Conservation (phyloP, 2,888 invertebrate genomes). For the Drosophila neoperkinsi region DNA sequence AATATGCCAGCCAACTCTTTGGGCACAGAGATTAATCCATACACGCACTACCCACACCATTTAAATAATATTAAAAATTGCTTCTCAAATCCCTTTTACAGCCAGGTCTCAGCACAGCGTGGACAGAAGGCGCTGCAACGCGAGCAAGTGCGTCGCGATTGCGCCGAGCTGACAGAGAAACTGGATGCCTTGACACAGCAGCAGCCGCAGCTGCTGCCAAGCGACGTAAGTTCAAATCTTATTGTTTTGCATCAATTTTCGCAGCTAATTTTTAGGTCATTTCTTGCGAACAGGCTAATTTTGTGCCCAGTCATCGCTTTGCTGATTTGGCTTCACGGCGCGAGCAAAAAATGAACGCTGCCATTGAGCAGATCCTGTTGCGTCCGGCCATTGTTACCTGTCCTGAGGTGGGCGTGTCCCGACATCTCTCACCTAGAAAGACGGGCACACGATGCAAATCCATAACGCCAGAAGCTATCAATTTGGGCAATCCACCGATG, state of each 20-base stretch:
- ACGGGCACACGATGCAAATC: conserved; percentile 9
- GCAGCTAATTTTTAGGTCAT: neutral
- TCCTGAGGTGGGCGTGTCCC: conserved; percentile 63
- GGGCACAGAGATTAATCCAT: neutral
- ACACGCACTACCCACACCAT: neutral
- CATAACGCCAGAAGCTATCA: conserved; percentile 42
- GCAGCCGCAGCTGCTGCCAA: conserved; percentile 70
- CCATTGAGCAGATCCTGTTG: conserved; percentile 85
- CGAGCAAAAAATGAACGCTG: conserved; percentile 86
- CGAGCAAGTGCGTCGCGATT: conserved; percentile 86
- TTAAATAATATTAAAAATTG: neutral
- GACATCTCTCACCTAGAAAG: neutral
- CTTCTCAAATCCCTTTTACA: conserved; percentile 36
- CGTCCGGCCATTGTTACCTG: conserved; percentile 84
- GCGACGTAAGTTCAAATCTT: conserved; percentile 67
- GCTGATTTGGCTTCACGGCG: conserved; percentile 84
- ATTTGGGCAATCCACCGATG: conserved; percentile 61
- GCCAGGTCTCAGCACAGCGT: conserved; percentile 82
- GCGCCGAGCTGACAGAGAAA: conserved; percentile 85
- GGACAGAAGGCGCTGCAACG: conserved; percentile 86
- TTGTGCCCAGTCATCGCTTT: conserved; percentile 85
- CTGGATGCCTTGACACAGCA: conserved; percentile 85
- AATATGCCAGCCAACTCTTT: neutral
- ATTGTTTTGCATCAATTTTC: neutral
- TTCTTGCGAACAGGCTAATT: conserved; percentile 76